phyloP scores from a whole-genome alignment of 37 sponge, comb jelly and placozoan species.

The Tethya wilhelma region DNA sequence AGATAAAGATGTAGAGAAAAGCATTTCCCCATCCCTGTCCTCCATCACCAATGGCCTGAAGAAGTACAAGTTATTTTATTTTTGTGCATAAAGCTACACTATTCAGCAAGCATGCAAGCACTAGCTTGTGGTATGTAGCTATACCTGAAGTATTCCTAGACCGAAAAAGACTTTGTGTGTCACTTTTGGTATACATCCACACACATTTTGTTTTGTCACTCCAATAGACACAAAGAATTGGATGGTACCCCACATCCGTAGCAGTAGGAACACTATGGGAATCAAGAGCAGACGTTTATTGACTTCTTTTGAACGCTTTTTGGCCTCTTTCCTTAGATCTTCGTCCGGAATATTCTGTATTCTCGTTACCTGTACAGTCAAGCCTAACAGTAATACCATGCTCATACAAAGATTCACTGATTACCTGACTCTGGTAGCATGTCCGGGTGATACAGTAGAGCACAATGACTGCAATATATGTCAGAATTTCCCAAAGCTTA shows the following conservation, averaged over 20 bases:
- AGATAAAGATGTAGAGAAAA: conserved; percentile 65
- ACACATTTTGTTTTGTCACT: background rate
- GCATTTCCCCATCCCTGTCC: conserved; percentile 84
- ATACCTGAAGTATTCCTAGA: conserved; percentile 23
- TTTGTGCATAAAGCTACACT: too few relatives aligned
- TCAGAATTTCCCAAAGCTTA: conserved; percentile 56
- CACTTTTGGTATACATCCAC: background rate
- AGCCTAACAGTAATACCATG: too few relatives aligned
- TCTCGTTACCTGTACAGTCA: too few relatives aligned
- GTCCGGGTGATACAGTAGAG: conserved; percentile 36
- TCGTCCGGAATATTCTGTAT: too few relatives aligned
- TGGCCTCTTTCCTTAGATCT: too few relatives aligned
- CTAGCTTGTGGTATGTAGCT: background rate
- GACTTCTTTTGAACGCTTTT: too few relatives aligned
- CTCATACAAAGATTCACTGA: too few relatives aligned
- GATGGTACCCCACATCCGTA: conserved; percentile 64
- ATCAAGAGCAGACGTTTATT: conserved; percentile 34
- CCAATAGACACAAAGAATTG: conserved; percentile 49
- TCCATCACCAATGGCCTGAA: conserved; percentile 80
- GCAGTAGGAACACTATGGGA: conserved; percentile 54
- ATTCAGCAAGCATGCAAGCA: background rate
- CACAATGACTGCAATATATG: conserved; percentile 25
- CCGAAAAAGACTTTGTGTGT: background rate
- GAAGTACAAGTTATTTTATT: too few relatives aligned
- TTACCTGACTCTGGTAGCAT: conserved; percentile 29